Evolutionary conservation across 2,888 invertebrate species (phyloP), one percentile per base, ranked within the genome.

Genomic region (Cyclophora punctaria): DNA sequence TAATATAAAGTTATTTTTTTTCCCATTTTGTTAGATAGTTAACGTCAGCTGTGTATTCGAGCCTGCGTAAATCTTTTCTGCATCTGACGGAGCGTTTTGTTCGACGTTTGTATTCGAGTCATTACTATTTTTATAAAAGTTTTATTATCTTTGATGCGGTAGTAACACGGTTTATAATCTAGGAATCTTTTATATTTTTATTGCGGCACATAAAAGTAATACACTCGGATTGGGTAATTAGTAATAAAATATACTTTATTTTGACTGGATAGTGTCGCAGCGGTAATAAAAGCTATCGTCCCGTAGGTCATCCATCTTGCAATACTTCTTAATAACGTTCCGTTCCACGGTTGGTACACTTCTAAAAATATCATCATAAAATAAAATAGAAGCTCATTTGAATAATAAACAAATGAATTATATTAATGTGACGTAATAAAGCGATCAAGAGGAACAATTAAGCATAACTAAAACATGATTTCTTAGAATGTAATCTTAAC

Each of bases 241-340:
- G 37, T 64, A 65, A 66, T 65, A 66, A 66, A 64, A 66, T 60
- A 66, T 66, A 42, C 59, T 60, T 63, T 37, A 37, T 37, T 37
- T 4, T 37, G 4, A 5, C 37, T 4, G 37, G 37, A 37, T 37
- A 5, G 37, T 37, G 37, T 37, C 37, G 37, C 37, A 5, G 37
- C 4, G 5, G 37, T 37, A 37, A 37, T 37, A 37, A 37, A 37
- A 37, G 37, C 5, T 37, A 37, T 37, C 37, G 5, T 5, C 37
- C 37, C 37, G 37, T 37, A 20, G 20, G 20, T 37, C 37, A 37
- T 37, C 37, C 37, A 37, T 37, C 37, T 37, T 37, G 37, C 4
- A 37, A 37, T 37, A 37, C 37, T 4, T 37, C 5, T 37, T 5
- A 37, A 37, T 5, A 5, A 37, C 37, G 37, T 37, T 37, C 37